A percentile compares a stretch with the other conserved stretches of the same genome.
phyloP scores from a whole-genome alignment of 2,888 invertebrate species.

The Cabera pusaria region DNA sequence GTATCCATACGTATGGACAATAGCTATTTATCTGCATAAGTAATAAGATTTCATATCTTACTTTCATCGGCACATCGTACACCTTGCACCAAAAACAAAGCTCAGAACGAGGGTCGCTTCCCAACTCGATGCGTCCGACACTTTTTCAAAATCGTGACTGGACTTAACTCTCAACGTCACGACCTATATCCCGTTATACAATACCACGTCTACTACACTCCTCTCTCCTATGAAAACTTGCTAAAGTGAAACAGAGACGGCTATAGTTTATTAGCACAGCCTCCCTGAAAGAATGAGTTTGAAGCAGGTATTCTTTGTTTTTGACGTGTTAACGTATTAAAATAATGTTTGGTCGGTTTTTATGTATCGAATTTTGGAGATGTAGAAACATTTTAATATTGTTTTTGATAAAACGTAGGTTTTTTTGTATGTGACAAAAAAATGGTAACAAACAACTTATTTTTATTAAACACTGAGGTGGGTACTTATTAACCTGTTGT shows the following conservation, averaged over 20 bases:
- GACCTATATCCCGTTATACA: slow-evolving; percentile 72
- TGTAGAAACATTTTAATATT: too few species aligned
- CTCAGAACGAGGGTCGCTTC: slow-evolving; percentile 54
- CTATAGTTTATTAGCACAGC: slow-evolving; percentile 35
- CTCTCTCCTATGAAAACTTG: slow-evolving; percentile 47
- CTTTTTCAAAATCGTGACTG: slow-evolving; percentile 82
- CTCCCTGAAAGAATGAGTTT: slow-evolving; percentile 43
- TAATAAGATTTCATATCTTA: too few species aligned
- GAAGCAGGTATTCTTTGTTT: slow-evolving; percentile 42
- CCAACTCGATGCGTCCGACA: slow-evolving; percentile 58
- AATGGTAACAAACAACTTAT: too few species aligned
- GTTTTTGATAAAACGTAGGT: too few species aligned
- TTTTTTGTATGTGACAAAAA: too few species aligned
- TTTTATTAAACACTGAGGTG: too few species aligned
- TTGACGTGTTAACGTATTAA: slow-evolving; percentile 48
- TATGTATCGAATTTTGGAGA: slow-evolving; percentile 5
- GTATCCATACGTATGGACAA: too few species aligned
- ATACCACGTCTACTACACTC: slow-evolving; percentile 38
- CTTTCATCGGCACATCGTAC: slow-evolving; percentile 12
- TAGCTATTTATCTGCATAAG: too few species aligned
- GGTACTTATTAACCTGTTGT: too few species aligned
- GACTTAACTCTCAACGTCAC: slow-evolving; percentile 70
- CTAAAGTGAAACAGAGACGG: slow-evolving; percentile 49
- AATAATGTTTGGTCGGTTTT: slow-evolving; percentile 27
- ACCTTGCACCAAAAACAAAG: slow-evolving; percentile 43